Evolutionary conservation across 2,888 invertebrate species (phyloP).

Genomic region (Drosophila flavopinicola): DNA sequence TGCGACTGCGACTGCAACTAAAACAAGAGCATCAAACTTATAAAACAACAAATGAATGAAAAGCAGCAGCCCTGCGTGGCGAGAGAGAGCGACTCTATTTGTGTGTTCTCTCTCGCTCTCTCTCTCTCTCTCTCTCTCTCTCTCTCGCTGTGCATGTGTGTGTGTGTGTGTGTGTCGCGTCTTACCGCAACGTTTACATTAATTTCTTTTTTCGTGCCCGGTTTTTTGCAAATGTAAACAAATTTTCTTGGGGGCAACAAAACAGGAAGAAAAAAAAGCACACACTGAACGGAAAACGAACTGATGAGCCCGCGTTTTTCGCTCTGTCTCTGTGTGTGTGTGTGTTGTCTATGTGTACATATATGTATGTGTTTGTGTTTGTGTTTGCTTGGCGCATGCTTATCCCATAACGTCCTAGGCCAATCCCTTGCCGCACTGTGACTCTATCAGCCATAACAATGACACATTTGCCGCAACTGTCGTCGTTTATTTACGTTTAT

Average conservation of each 20-base stretch:
- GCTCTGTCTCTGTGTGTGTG: background rate
- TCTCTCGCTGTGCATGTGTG: too few relatives aligned
- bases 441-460: slow-evolving; percentile 41
- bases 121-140: slow-evolving; percentile 2
- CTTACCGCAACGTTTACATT: slow-evolving; percentile 32
- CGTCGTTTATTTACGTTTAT: slow-evolving; percentile 56
- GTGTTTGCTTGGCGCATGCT: slow-evolving; percentile 52
- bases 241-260: slow-evolving; percentile 30
- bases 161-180: slow-evolving; percentile 27
- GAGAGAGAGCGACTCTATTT: background rate
- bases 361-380: slow-evolving; percentile 16
- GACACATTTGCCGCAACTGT: slow-evolving; percentile 60
- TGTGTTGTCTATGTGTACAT: slow-evolving; percentile 10
- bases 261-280: slow-evolving; percentile 4
- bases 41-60: slow-evolving; percentile 16
- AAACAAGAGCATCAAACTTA: background rate
- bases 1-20: too few relatives aligned
- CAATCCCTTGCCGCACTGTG: background rate
- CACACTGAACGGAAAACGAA: slow-evolving; percentile 8
- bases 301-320: slow-evolving; percentile 32
- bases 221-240: slow-evolving; percentile 54
- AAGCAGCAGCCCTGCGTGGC: background rate
- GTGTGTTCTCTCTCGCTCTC: background rate
- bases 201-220: slow-evolving; percentile 21
- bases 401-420: slow-evolving; percentile 21